Evolutionary conservation across 2,888 invertebrate genomes (phyloP), one percentile per base, ranked within the genome.

Genomic region (Ophion ventricosus): DNA sequence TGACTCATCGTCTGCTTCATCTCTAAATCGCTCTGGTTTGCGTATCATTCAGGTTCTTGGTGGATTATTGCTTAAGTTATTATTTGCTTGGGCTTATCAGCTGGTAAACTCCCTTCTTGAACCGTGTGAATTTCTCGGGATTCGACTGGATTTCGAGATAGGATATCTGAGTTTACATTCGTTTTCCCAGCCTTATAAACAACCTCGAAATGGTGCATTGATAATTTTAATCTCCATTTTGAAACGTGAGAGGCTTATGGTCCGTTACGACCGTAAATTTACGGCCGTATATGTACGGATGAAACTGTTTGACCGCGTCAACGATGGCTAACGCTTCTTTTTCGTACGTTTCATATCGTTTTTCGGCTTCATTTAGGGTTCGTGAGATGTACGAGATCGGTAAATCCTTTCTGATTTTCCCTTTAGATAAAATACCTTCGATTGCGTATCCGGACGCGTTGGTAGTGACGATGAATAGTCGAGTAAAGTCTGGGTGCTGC

Each of bases 391-490:
- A 82, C 0, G 82, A 69, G 29, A 76, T 26, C 3, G 77, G 82
- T 20, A 43, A 8, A 17, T 82, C 77, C 5, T 43, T 61, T 1
- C 76, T 67, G 1, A 84, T 80, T 14, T 76, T 29, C 29, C 63
- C 63, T 63, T 29, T 26, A 11, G 63, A 63, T 29, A n/a, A 63
- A n/a, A 2, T 59, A 43, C 43, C 43, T 14, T 11, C 59, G 8
- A 59, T 59, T 0, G 59, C 59, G 14, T 23, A 59, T 23, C 59
- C 59, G 10, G 29, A 63, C 35, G 88, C 89, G 54, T 90, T 88
- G 1, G 88, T 88, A 0, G 85, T 85, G 4, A 88, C n/a, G 14
- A 82, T 78, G 64, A 88, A 89, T 17, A 76, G 76, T 79, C 80
- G 74, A 4, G 43, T 56, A 56, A 87, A 89, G 61, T 88, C 85